Conservation (phyloP, 1,140 invertebrate genomes). For the Drosophila repletoides region DNA sequence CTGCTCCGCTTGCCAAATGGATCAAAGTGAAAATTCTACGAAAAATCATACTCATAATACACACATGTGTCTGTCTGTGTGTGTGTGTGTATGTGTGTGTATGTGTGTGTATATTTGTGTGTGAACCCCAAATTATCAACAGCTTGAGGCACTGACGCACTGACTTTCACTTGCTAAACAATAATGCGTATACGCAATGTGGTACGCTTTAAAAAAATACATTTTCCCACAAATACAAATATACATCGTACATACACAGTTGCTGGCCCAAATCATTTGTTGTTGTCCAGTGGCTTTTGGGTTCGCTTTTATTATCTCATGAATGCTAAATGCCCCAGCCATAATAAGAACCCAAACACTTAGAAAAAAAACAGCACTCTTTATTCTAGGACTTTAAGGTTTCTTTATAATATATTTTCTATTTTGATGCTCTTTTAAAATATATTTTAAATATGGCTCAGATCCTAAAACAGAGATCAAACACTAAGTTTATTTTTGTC, state of each 20-base stretch:
- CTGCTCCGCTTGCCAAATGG: constrained; percentile 48
- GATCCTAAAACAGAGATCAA: too few relatives aligned
- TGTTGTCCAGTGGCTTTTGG: constrained; percentile 67
- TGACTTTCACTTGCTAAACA: constrained; percentile 62
- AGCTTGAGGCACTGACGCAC: constrained; percentile 55
- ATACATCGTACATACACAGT: constrained; percentile 9
- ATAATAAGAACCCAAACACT: constrained; percentile 32
- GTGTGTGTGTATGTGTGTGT: constrained; percentile 14
- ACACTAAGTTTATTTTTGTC: too few relatives aligned
- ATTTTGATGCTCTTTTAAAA: too few relatives aligned
- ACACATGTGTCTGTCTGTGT: not conserved
- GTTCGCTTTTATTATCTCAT: constrained; percentile 73
- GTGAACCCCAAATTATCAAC: constrained; percentile 64
- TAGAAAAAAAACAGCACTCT: too few relatives aligned
- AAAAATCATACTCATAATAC: constrained; percentile 40
- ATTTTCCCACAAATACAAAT: constrained; percentile 5
- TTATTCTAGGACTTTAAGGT: too few relatives aligned
- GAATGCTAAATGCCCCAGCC: constrained; percentile 72
- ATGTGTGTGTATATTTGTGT: constrained; percentile 13
- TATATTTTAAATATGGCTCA: too few relatives aligned
- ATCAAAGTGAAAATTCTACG: constrained; percentile 68
- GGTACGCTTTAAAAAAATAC: constrained; percentile 32
- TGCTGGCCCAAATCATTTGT: constrained; percentile 67
- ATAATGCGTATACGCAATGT: constrained; percentile 74
- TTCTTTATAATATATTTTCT: not conserved